Evolutionary conservation across 2,797 vertebrate species (phyloP).

Genomic region (Eospalax fontanierii): DNA sequence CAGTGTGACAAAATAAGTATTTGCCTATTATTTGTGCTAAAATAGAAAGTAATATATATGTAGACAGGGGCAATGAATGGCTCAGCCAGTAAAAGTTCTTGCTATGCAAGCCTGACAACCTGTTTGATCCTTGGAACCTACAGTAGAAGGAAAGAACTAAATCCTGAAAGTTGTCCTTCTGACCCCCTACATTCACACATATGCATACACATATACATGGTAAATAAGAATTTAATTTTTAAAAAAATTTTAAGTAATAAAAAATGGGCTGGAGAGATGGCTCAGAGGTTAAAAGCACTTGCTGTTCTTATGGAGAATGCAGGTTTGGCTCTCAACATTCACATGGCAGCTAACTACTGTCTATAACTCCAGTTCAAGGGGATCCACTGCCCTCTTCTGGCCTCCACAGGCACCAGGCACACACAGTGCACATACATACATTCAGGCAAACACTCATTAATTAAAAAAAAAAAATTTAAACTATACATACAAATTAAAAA

Average conservation of each 20-base stretch:
- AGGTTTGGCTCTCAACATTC: too few relatives aligned
- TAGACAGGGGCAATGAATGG: background rate
- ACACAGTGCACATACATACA: too few relatives aligned
- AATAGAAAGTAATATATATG: background rate
- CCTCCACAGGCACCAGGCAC: too few relatives aligned
- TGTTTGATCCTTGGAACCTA: background rate
- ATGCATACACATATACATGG: background rate
- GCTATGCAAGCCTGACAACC: background rate
- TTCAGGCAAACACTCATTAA: too few relatives aligned
- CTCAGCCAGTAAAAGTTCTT: background rate
- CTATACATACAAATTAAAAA: too few relatives aligned
- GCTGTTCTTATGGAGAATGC: too few relatives aligned
- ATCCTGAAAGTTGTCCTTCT: background rate
- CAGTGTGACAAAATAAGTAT: background rate
- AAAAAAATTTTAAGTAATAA: background rate
- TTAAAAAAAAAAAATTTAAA: too few relatives aligned
- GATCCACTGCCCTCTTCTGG: too few relatives aligned
- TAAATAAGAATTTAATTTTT: background rate
- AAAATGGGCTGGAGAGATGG: background rate
- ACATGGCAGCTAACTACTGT: too few relatives aligned
- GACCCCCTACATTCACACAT: background rate
- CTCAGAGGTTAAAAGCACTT: too few relatives aligned
- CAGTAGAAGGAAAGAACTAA: background rate
- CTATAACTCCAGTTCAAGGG: too few relatives aligned
- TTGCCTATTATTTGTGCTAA: constrained; percentile 48